A percentile compares a stretch with the other conserved stretches of the same genome.
These are phyloP conservation scores for Plecotus auritus DNA, from an alignment of 2,113 vertebrate species.

Conservation along the genomic window DNA sequence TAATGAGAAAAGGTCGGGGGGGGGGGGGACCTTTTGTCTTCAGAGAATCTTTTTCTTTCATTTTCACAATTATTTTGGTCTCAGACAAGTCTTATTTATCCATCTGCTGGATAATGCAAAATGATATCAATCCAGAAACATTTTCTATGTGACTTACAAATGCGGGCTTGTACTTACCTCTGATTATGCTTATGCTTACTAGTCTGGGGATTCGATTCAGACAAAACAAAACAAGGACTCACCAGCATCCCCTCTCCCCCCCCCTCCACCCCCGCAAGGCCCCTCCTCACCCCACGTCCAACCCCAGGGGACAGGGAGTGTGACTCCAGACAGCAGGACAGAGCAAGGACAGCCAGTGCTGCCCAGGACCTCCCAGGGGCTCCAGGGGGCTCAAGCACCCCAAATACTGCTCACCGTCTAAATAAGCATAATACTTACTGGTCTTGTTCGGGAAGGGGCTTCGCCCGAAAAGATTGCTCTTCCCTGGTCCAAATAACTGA, in stretches of 20 bases:
- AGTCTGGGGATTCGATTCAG: conserved; percentile 8
- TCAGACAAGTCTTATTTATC: conserved; percentile 58
- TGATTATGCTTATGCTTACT: conserved; percentile 42
- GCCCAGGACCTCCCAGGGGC: rapidly evolving
- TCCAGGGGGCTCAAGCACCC: too few species aligned
- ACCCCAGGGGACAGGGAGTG: too few species aligned
- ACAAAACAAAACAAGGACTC: not conserved
- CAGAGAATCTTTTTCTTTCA: not conserved
- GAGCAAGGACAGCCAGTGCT: not conserved
- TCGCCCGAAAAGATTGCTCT: not conserved
- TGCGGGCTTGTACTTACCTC: conserved; percentile 19
- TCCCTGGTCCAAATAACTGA: not conserved
- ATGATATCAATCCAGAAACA: conserved; percentile 1
- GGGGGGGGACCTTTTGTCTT: conserved; percentile 28
- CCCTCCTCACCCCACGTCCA: not conserved
- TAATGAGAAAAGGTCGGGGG: not conserved
- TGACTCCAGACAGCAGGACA: not conserved
- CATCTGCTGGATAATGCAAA: conserved; percentile 43
- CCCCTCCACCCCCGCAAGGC: not conserved
- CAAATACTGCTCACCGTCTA: not conserved
- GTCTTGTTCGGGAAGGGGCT: not conserved
- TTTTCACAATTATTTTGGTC: conserved; percentile 54
- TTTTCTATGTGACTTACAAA: conserved; percentile 60
- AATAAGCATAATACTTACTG: rapidly evolving
- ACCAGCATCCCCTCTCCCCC: too few species aligned